A percentile compares a stretch with the other conserved stretches of the same genome.
Evolutionary conservation across 2,797 vertebrate species (phyloP).

Genomic region (Syngnathus acus): DNA sequence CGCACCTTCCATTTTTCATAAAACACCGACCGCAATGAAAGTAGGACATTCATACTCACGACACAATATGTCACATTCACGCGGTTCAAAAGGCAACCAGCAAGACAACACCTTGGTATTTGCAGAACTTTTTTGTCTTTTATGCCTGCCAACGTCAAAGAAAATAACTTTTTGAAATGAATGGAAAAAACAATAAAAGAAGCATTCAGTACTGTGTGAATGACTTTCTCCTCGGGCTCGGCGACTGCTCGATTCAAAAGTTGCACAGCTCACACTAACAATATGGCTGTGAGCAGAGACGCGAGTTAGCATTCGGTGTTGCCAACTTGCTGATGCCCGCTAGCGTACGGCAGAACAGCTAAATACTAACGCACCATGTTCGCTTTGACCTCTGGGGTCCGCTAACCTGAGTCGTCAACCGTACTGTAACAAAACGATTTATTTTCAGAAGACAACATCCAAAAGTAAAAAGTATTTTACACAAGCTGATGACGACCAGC

Average conservation of each 20-base stretch:
- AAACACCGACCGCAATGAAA: neutral
- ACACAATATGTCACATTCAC: neutral
- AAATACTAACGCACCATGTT: no score
- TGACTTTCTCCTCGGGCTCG: neutral
- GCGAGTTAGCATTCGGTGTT: neutral
- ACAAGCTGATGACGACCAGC: neutral
- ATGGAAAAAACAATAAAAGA: neutral
- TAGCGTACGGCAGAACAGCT: no score
- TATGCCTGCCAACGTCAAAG: neutral
- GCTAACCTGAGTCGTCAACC: no score
- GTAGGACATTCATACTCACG: neutral
- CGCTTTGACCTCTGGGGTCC: no score
- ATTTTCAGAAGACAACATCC: neutral
- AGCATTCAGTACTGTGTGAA: neutral
- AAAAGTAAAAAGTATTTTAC: neutral
- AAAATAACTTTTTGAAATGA: neutral
- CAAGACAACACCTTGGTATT: neutral
- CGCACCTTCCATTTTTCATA: neutral
- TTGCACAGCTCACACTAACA: neutral
- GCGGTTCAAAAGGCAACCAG: neutral
- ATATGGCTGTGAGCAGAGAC: neutral
- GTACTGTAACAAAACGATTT: no score
- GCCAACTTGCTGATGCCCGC: neutral
- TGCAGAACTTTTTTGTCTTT: neutral
- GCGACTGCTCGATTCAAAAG: neutral